Percentiles rank a stretch among this genome's conserved stretches.
Evolutionary conservation across 35 echinoderm and acorn worm species (phyloP).

Genomic region (Acanthaster planci): DNA sequence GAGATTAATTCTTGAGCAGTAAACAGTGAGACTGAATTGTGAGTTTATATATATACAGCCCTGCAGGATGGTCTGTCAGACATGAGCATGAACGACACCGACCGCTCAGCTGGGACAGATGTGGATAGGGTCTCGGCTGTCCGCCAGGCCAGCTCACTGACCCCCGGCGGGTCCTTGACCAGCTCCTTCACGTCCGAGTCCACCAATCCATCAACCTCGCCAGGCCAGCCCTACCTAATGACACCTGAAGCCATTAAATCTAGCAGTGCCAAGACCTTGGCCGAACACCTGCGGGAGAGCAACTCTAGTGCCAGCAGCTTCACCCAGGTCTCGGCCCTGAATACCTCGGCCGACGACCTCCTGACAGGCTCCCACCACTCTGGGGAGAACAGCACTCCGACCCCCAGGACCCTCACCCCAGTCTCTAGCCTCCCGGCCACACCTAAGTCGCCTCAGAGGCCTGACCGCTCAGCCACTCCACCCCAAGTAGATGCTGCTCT

Average conservation of each 20-base stretch:
- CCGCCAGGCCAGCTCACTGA: not conserved
- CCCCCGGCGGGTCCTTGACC: slow-evolving; percentile 52
- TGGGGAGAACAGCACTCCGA: slow-evolving; percentile 42
- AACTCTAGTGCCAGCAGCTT: slow-evolving; percentile 87
- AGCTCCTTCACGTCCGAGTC: slow-evolving; percentile 93
- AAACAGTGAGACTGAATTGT: too few relatives aligned
- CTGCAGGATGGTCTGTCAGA: slow-evolving; percentile 93
- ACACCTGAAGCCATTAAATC: slow-evolving; percentile 82
- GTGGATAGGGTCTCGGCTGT: slow-evolving; percentile 55
- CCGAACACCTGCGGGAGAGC: slow-evolving; percentile 67
- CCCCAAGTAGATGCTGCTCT: slow-evolving; percentile 12
- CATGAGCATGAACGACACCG: slow-evolving; percentile 82
- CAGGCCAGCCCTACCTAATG: slow-evolving; percentile 78
- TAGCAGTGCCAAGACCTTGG: slow-evolving; percentile 39
- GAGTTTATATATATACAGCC: slow-evolving; percentile 41
- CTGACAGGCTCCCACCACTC: slow-evolving; percentile 52
- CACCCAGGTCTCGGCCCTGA: slow-evolving; percentile 75
- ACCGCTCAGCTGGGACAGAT: slow-evolving; percentile 58
- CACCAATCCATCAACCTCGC: slow-evolving; percentile 37
- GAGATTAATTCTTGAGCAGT: too few relatives aligned
- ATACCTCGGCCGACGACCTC: slow-evolving; percentile 53
- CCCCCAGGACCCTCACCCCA: slow-evolving; percentile 81
- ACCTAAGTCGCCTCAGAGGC: slow-evolving; percentile 18
- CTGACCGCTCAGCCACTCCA: not conserved
- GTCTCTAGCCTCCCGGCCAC: slow-evolving; percentile 24